These are phyloP conservation scores for Cosmia pyralina DNA, from an alignment of 2,888 invertebrate species.

Conservation along the genomic window DNA sequence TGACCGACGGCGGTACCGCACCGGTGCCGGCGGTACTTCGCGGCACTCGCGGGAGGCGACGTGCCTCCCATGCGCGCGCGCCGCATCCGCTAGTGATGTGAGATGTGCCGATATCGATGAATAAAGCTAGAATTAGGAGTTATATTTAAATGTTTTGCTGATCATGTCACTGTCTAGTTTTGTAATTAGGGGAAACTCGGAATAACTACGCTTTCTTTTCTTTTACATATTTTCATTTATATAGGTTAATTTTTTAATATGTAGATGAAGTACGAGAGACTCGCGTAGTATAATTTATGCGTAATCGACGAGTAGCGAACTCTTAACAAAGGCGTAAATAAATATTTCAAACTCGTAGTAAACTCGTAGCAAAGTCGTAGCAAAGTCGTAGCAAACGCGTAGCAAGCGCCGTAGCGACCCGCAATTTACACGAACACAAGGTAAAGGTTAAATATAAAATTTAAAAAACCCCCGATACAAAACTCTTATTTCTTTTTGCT, in stretches of 20 bases:
- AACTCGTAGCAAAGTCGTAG: neutral
- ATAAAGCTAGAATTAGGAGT: neutral
- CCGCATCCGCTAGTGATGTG: slow-evolving; percentile 70
- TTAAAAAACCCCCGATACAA: too few species aligned
- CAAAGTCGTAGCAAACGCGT: neutral
- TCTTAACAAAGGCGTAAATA: too few species aligned
- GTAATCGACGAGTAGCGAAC: neutral
- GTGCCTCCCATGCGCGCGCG: slow-evolving; percentile 75
- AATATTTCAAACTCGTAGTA: neutral
- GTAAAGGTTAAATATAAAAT: too few species aligned
- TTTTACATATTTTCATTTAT: neutral
- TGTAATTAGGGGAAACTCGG: neutral
- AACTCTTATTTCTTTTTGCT: too few species aligned
- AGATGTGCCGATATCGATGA: slow-evolving; percentile 6
- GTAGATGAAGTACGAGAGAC: neutral
- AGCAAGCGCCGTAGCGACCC: neutral
- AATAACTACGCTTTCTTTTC: neutral
- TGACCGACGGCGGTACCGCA: slow-evolving; percentile 62
- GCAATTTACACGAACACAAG: neutral
- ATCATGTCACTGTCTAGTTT: too few species aligned
- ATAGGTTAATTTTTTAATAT: too few species aligned
- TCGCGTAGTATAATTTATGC: neutral
- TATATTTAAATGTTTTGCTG: too few species aligned
- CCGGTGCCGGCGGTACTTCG: slow-evolving; percentile 49
- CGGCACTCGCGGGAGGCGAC: slow-evolving; percentile 72